These are phyloP conservation scores for Sebastes oblongus DNA, from an alignment of 2,797 vertebrate genomes.

Conservation along the genomic window DNA sequence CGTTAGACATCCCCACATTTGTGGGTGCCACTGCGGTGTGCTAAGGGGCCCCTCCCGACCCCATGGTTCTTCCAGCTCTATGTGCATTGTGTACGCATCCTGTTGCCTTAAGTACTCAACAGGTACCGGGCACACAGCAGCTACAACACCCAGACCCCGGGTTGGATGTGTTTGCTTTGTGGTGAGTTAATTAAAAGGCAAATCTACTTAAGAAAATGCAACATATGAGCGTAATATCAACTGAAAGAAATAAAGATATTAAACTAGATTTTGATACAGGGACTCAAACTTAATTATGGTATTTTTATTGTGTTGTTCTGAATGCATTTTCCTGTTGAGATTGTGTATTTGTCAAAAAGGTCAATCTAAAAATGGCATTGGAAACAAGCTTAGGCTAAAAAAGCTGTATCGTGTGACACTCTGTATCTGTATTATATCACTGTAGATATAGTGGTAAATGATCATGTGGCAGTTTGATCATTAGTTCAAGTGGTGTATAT, in stretches of 20 bases:
- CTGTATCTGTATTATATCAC: not conserved
- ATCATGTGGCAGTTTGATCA: too few relatives aligned
- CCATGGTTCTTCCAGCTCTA: not conserved
- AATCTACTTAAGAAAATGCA: too few relatives aligned
- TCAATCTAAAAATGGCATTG: rapidly evolving
- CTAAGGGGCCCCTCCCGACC: not conserved
- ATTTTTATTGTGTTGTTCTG: not conserved
- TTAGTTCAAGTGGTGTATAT: not conserved
- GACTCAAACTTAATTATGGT: rapidly evolving
- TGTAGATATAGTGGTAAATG: not conserved
- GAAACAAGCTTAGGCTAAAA: not conserved
- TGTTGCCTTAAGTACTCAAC: not conserved
- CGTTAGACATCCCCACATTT: not conserved
- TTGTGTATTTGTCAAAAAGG: not conserved
- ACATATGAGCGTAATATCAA: rapidly evolving
- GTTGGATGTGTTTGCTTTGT: not conserved
- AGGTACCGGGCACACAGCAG: not conserved
- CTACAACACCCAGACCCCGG: not conserved
- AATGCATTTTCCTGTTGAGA: too few relatives aligned
- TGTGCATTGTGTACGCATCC: not conserved
- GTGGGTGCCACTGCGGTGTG: not conserved
- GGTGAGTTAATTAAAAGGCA: not conserved
- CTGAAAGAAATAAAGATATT: not conserved
- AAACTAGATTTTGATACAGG: not conserved
- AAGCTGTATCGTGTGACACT: not conserved